These are phyloP conservation scores for Jordanella pulchra DNA, from an alignment of 2,797 vertebrate species.

Conservation along the genomic window DNA sequence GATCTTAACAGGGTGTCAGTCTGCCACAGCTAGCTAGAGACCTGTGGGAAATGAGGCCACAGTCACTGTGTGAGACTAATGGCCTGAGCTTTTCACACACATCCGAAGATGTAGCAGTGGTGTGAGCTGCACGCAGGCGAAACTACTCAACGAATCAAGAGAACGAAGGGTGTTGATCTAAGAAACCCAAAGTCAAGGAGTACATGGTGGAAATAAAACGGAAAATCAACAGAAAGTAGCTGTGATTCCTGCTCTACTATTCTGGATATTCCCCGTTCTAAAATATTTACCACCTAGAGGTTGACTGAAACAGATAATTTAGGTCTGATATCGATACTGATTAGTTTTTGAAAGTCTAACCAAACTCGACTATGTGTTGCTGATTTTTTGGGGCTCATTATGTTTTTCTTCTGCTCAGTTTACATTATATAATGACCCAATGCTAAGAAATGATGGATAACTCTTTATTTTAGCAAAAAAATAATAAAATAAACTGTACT, in stretches of 20 bases:
- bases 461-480: too few species aligned
- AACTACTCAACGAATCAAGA: background rate
- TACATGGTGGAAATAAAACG: background rate
- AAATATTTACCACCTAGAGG: background rate
- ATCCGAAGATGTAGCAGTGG: slow-evolving; percentile 19
- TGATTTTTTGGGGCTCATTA: too few species aligned
- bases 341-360: too few species aligned
- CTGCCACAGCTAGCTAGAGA: slow-evolving; percentile 55
- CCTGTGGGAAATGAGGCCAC: slow-evolving; percentile 71
- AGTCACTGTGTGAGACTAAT: slow-evolving; percentile 60
- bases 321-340: too few species aligned
- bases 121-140: background rate
- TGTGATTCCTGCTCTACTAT: background rate
- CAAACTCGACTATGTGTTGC: too few species aligned
- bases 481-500: too few species aligned
- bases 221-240: background rate
- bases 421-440: too few species aligned
- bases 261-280: background rate
- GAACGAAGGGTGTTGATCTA: background rate
- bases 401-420: too few species aligned
- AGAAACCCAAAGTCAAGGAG: background rate
- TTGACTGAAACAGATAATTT: too few species aligned
- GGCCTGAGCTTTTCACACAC: slow-evolving; percentile 38
- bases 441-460: too few species aligned
- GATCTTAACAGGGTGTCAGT: slow-evolving; percentile 67